Base-by-base conservation (phyloP, 2,888 invertebrate genomes). In the Aphodius granarius region DNA sequence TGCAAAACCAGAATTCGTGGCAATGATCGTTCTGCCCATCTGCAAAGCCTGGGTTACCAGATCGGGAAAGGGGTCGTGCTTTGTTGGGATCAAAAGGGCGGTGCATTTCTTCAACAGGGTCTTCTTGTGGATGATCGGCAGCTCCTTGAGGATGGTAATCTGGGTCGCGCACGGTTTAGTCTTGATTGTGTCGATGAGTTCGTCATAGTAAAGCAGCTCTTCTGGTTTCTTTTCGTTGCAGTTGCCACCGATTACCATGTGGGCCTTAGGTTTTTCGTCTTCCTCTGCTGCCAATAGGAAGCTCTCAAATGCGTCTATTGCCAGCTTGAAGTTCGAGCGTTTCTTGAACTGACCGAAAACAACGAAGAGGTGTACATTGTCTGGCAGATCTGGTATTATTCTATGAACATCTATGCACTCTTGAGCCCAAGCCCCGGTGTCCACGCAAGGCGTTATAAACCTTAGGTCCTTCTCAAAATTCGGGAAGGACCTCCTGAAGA, bases 181-280 rank as follows among this genome's bases (percentile, higher is more conserved):
- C 75, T 84, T 85, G 0, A 84, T 80, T 5, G 75, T 73, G 9
- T 82, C 81, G 71, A 84, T 80, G 65, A 86, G 76, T 76, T 85
- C 83, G 15, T 82, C 81, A 77, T 85, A 86, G 72, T 85, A 82
- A 13, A 82, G 77, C 43, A 85, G 83, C 4, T 84, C 82, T 2
- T 81, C 66, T 0, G 81, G 79, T 63, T 81, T 82, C 16, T 20
- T 76, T 64, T 79, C 80, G 18, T 72, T 79, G 73, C 83, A 86
- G 73, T 83, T 81, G 0, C 86, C 86, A 0, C 85, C 86, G 22
- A 86, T 82, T 0, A 85, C 83, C 63, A 86, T 76, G 74, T 86
- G 86, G 20, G 84, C 80, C 76, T 84, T 82, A 4, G 83, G 82
- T 16, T 82, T 80, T 3, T 82, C 70, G 17, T 79, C 78, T 20